Conservation (phyloP, 1,140 invertebrate genomes). For the Lasioglossum baleicum region DNA sequence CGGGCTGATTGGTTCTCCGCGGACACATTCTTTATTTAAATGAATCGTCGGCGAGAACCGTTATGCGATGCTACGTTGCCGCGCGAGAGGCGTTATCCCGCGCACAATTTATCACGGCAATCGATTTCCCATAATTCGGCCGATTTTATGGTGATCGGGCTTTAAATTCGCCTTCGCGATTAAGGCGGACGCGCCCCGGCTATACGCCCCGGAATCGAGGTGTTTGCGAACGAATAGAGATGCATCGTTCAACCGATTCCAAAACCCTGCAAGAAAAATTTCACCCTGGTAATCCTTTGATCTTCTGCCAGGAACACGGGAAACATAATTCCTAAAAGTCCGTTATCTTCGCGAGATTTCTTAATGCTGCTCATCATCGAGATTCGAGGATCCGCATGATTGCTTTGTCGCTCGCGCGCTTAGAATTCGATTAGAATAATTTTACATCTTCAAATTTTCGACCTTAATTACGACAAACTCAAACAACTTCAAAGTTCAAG, state of each 20-base stretch:
- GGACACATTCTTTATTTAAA: conserved; percentile 29
- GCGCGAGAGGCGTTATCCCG: background rate
- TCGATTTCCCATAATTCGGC: conserved; percentile 29
- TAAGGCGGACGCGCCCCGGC: background rate
- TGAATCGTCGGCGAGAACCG: conserved; percentile 2
- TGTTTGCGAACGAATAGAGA: background rate
- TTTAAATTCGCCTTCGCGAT: conserved; percentile 18
- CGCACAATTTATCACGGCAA: conserved; percentile 17
- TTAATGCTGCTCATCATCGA: no score
- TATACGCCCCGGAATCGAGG: background rate
- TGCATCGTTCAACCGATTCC: no score
- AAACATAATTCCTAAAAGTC: no score
- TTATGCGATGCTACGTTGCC: conserved; percentile 2
- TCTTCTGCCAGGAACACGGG: background rate
- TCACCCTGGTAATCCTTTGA: background rate
- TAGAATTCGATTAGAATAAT: no score
- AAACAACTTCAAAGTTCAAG: no score
- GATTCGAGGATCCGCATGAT: no score
- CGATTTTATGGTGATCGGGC: conserved; percentile 28
- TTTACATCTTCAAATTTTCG: no score
- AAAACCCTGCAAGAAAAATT: no score
- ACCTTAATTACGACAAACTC: no score
- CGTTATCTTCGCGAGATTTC: no score
- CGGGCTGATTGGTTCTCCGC: conserved; percentile 6
- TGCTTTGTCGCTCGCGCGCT: no score